phyloP scores from a whole-genome alignment of 2,113 vertebrate genomes.

The Gavialis gangeticus region DNA sequence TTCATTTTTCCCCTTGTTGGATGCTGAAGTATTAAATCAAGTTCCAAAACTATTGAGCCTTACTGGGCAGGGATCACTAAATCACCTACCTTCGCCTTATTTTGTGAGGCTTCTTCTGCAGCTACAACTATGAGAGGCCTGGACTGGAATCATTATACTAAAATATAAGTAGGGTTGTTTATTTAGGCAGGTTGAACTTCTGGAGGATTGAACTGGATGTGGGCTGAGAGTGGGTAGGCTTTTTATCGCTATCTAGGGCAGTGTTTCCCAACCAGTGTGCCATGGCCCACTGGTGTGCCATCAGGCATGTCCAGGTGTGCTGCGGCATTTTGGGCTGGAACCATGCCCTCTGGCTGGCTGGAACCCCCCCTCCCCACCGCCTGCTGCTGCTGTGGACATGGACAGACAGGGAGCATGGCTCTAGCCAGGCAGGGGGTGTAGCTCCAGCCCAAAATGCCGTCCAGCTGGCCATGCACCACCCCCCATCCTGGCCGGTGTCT shows the following conservation, averaged over 20 bases:
- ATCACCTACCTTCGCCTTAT: constrained; percentile 14
- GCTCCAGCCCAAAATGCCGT: too few species aligned
- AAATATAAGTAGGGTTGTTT: constrained; percentile 50
- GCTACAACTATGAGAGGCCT: background rate
- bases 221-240: background rate
- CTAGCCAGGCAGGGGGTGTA: too few species aligned
- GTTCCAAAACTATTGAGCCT: background rate
- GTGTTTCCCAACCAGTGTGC: too few species aligned
- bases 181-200: constrained; percentile 41
- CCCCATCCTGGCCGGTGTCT: too few species aligned
- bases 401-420: too few species aligned
- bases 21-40: constrained; percentile 12
- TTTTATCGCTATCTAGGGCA: background rate
- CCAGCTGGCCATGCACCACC: too few species aligned
- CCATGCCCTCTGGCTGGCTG: background rate
- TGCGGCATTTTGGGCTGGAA: too few species aligned
- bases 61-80: background rate
- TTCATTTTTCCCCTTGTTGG: constrained; percentile 35
- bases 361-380: too few species aligned
- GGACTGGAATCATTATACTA: background rate
- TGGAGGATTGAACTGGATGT: constrained; percentile 29
- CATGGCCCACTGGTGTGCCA: too few species aligned
- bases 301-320: too few species aligned
- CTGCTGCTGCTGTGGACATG: too few species aligned
- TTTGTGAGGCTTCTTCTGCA: background rate